Percentiles rank a stretch among this genome's conserved stretches.
Conservation (phyloP, 2,797 vertebrate species). For the Tiaroga cobitis region DNA sequence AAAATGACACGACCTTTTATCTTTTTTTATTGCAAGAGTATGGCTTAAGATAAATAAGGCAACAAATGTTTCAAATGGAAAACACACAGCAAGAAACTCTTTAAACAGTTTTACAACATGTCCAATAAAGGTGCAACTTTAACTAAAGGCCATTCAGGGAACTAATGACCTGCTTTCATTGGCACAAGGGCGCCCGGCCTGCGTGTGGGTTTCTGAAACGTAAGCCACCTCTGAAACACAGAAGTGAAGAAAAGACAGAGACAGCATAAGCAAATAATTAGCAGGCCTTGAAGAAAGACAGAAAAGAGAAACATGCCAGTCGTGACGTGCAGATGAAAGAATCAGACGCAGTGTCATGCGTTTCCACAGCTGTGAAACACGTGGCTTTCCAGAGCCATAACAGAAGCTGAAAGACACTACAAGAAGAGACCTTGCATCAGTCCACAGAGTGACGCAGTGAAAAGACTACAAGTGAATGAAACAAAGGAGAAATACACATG, state of each 20-base stretch:
- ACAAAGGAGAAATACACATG: slow-evolving; percentile 64
- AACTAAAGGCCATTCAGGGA: slow-evolving; percentile 58
- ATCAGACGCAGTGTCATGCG: slow-evolving; percentile 3
- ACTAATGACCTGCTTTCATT: slow-evolving; percentile 51
- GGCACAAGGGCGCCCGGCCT: slow-evolving; percentile 68
- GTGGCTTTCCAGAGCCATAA: neutral
- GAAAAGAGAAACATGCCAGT: slow-evolving; percentile 44
- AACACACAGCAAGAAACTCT: slow-evolving; percentile 73
- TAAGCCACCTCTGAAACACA: slow-evolving; percentile 81
- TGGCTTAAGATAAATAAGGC: slow-evolving; percentile 82
- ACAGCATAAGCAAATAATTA: slow-evolving; percentile 24
- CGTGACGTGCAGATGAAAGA: slow-evolving; percentile 28
- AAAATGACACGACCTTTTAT: slow-evolving; percentile 49
- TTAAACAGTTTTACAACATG: slow-evolving; percentile 68
- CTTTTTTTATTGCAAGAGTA: slow-evolving; percentile 82
- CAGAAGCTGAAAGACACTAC: neutral
- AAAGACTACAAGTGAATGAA: slow-evolving; percentile 78
- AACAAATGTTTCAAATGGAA: slow-evolving; percentile 73
- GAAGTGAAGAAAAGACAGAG: slow-evolving; percentile 62
- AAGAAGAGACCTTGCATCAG: slow-evolving; percentile 76
- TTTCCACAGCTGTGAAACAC: slow-evolving; percentile 18
- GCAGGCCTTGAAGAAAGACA: slow-evolving; percentile 31
- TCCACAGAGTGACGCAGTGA: slow-evolving; percentile 80
- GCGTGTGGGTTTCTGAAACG: slow-evolving; percentile 73
- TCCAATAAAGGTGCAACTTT: slow-evolving; percentile 60